These are phyloP conservation scores for Silurus aristotelis DNA, from an alignment of 2,797 vertebrate genomes.

Conservation along the genomic window DNA sequence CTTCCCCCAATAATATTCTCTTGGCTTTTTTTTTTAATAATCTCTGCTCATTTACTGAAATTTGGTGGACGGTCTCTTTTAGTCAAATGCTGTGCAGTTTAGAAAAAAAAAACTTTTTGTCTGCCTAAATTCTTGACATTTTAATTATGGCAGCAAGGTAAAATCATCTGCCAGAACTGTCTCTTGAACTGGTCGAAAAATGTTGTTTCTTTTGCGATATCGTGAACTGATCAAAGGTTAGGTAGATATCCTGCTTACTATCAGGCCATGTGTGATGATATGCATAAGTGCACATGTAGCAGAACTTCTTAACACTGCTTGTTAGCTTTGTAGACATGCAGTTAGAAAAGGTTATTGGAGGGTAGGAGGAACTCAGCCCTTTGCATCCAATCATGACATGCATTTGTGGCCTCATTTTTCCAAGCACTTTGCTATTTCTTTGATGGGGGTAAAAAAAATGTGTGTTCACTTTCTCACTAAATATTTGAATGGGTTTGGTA, in stretches of 20 bases:
- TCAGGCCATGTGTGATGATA: neutral
- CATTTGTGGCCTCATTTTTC: neutral
- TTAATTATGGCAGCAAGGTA: neutral
- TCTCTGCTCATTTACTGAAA: neutral
- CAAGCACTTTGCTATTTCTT: neutral
- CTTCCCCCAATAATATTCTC: no score
- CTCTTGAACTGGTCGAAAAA: neutral
- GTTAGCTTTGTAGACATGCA: neutral
- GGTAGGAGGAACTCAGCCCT: neutral
- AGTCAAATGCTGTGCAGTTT: neutral
- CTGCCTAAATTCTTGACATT: neutral
- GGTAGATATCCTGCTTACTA: neutral
- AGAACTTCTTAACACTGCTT: slow-evolving; percentile 39
- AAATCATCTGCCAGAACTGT: neutral
- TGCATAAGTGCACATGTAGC: slow-evolving; percentile 24
- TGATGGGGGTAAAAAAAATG: neutral
- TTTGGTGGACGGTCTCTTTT: neutral
- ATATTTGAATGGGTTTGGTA: slow-evolving; percentile 25
- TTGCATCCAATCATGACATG: neutral
- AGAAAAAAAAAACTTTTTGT: neutral
- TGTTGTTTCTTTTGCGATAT: neutral
- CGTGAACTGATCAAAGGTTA: neutral
- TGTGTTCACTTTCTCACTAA: slow-evolving; percentile 30
- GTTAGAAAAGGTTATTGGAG: slow-evolving; percentile 3
- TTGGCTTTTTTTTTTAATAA: neutral